Conservation (phyloP, 2,888 invertebrate genomes). For the Leuctra nigra region DNA sequence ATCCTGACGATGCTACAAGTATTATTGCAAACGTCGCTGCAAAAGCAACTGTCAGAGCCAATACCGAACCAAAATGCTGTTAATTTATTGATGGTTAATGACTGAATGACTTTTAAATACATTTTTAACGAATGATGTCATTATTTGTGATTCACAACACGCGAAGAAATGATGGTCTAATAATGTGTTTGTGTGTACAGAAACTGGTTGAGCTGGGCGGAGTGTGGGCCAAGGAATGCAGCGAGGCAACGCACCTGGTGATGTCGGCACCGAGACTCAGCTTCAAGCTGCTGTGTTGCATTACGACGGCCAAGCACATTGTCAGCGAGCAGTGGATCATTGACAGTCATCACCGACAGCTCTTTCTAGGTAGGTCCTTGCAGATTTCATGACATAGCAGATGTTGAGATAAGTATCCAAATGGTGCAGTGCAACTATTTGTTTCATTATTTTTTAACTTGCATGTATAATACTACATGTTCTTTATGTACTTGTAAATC, state of each 20-base stretch:
- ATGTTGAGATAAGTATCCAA: too few species aligned
- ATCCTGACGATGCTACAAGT: too few species aligned
- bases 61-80: too few species aligned
- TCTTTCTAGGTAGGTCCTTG: slow-evolving; percentile 55
- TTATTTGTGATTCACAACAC: slow-evolving; percentile 2
- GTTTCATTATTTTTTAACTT: too few species aligned
- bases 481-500: too few species aligned
- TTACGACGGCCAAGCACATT: slow-evolving; percentile 74
- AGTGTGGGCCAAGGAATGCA: slow-evolving; percentile 61
- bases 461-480: too few species aligned
- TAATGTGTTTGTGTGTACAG: slow-evolving; percentile 36
- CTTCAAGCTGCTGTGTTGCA: slow-evolving; percentile 76
- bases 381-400: too few species aligned
- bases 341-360: slow-evolving; percentile 71
- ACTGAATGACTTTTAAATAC: not conserved
- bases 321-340: slow-evolving; percentile 78
- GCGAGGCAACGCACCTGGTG: slow-evolving; percentile 84
- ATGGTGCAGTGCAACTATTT: too few species aligned
- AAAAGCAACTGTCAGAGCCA: too few species aligned
- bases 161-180: not conserved
- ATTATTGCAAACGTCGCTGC: too few species aligned
- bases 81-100: too few species aligned
- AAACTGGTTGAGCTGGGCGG: slow-evolving; percentile 73
- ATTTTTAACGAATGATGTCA: slow-evolving; percentile 3
- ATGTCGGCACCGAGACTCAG: slow-evolving; percentile 76